Percentiles rank a stretch among this genome's conserved stretches.
These are phyloP conservation scores for Phalacrocorax brasilianus DNA, from an alignment of 2,113 vertebrate species.

Conservation along the genomic window DNA sequence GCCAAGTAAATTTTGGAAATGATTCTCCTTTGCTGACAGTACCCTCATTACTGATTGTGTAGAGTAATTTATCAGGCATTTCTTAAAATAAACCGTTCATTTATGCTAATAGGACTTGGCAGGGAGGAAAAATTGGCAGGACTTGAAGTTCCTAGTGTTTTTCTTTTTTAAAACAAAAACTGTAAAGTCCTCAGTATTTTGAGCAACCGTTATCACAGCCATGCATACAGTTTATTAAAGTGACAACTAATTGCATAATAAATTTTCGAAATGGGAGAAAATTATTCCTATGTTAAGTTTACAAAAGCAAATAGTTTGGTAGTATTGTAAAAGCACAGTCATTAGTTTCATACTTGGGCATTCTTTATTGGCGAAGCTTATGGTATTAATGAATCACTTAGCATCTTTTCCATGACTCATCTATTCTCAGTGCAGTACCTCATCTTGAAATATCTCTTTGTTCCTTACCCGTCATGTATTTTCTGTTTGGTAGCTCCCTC, in stretches of 20 bases:
- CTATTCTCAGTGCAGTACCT: constrained; percentile 43
- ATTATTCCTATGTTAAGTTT: constrained; percentile 58
- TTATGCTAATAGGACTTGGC: constrained; percentile 87
- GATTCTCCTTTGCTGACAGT: constrained; percentile 82
- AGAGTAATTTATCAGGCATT: constrained; percentile 87
- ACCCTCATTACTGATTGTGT: constrained; percentile 86
- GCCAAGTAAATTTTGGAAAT: constrained; percentile 82
- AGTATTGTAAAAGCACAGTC: constrained; percentile 39
- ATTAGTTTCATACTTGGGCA: constrained; percentile 50
- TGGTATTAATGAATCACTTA: constrained; percentile 59
- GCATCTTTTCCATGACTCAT: constrained; percentile 57
- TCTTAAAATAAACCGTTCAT: constrained; percentile 89
- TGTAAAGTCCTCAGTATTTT: constrained; percentile 71
- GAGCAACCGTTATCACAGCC: constrained; percentile 61
- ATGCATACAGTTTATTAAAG: constrained; percentile 62
- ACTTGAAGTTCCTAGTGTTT: constrained; percentile 80
- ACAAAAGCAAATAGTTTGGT: constrained; percentile 56
- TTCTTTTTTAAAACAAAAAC: constrained; percentile 75
- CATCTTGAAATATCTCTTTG: constrained; percentile 55
- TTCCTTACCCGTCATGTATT: constrained; percentile 3
- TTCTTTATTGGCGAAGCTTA: constrained; percentile 29
- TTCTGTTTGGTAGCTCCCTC: constrained; percentile 19
- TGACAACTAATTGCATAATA: constrained; percentile 64
- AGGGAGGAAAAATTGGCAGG: constrained; percentile 81
- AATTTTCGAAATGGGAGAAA: constrained; percentile 71